These are phyloP conservation scores for Platichthys stellatus DNA, from an alignment of 2,113 vertebrate species.

Conservation along the genomic window DNA sequence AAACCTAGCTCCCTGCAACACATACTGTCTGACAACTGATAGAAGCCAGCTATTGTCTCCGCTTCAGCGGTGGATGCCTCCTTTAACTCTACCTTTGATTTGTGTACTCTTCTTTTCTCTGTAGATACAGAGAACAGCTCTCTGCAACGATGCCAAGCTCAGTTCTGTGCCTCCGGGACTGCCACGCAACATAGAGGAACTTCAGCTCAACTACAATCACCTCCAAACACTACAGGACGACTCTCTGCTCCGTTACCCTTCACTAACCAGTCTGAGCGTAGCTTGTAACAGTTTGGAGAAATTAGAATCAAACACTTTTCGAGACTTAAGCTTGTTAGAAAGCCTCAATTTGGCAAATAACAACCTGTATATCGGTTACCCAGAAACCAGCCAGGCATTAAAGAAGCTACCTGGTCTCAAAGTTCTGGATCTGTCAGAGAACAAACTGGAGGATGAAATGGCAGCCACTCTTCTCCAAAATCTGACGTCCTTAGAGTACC, in stretches of 20 bases:
- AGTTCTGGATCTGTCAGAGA: constrained; percentile 88
- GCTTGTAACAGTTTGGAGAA: constrained; percentile 81
- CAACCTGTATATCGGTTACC: constrained; percentile 79
- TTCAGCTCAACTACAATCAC: constrained; percentile 88
- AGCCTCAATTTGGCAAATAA: constrained; percentile 88
- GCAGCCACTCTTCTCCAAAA: constrained; percentile 82
- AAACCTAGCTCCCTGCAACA: too few species aligned
- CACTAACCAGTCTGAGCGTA: constrained; percentile 85
- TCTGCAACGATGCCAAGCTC: constrained; percentile 82
- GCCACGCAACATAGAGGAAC: constrained; percentile 70
- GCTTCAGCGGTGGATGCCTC: too few species aligned
- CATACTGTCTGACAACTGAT: too few species aligned
- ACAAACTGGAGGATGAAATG: constrained; percentile 88
- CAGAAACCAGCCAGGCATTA: constrained; percentile 82
- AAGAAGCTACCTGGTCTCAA: constrained; percentile 75
- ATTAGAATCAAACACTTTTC: constrained; percentile 79
- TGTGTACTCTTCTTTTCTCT: constrained; percentile 28
- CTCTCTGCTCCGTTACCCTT: constrained; percentile 81
- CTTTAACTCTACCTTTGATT: background rate
- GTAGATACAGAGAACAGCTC: constrained; percentile 80
- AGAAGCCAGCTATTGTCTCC: too few species aligned
- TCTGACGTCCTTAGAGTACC: constrained; percentile 86
- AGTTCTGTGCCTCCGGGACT: constrained; percentile 81
- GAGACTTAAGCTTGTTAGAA: constrained; percentile 72
- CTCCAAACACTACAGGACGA: constrained; percentile 82